Base-by-base conservation (phyloP, 2,797 vertebrate species). In the Prionace glauca region DNA sequence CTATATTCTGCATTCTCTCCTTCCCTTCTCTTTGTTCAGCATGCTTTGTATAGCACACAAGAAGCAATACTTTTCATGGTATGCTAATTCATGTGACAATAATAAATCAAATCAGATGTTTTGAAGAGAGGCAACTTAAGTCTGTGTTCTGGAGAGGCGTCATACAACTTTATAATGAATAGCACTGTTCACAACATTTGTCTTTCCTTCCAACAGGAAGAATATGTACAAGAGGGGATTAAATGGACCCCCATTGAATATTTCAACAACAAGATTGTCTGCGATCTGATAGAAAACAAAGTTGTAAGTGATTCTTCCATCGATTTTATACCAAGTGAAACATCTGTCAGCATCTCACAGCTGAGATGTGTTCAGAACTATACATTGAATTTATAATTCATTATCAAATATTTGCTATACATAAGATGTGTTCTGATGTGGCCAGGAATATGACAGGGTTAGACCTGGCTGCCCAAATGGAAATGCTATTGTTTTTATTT, bases 251-350 rank as follows among this genome's bases (percentile, higher is more conserved):
- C 99, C 56, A 99, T 99, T 79, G 98, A 99, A 88, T 99, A 99
- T 96, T 99, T 99, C 97, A 99, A 99, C 97, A 99, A 99, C 97
- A 99, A 99, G 97, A 96, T 99, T 67, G 99, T 99, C 96, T 99
- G 99, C 3, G 99, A 99, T 96, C 98, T 99, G 95, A 99, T 99
- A 72, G 99, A 99, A 97, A 99, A 99, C 97, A 99, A 99, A 97
- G 95, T 99, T 98, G 98, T 99, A 96, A 98, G 98, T 9, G 88
- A 72, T n/a, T 95, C 72, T 95, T 24, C 69, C 26, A 50, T 94
- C 22, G 11, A 29, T 50, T 50, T 45, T 41, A 72, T 45, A 94
- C 92, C 29, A 7, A 90, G 62, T 12, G 65, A 90, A 65, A 62
- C 2, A 8, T 36, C 60, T 84, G 81, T 20, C 41, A 22, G 9